Evolutionary conservation across 2,888 invertebrate genomes (phyloP).

Genomic region (Nemoura dubitans): DNA sequence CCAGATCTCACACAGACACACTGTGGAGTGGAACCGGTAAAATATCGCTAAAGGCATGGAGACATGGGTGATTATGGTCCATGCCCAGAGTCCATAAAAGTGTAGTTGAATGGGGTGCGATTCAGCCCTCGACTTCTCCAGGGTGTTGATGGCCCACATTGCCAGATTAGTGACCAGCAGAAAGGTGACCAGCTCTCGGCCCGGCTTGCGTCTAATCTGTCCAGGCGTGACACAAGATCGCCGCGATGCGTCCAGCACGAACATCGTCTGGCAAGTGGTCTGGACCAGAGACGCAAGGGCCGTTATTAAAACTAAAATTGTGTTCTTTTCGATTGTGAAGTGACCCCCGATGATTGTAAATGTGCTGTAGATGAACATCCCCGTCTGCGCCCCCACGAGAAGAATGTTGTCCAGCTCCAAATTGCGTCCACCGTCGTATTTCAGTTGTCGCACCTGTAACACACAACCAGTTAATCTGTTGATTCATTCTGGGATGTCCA

Average conservation of each 20-base stretch:
- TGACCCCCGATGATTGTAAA: slow-evolving; percentile 94
- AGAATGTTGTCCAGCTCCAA: slow-evolving; percentile 90
- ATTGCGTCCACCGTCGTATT: slow-evolving; percentile 84
- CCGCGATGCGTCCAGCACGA: slow-evolving; percentile 89
- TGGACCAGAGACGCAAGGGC: slow-evolving; percentile 87
- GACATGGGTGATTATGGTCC: slow-evolving; percentile 95
- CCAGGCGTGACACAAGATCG: slow-evolving; percentile 82
- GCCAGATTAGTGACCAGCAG: slow-evolving; percentile 89
- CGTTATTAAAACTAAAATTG: slow-evolving; percentile 82
- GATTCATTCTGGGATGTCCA: not conserved
- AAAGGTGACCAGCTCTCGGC: slow-evolving; percentile 92
- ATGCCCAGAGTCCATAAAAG: slow-evolving; percentile 93
- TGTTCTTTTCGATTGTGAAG: slow-evolving; percentile 83
- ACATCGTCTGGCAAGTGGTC: slow-evolving; percentile 89
- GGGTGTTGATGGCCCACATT: slow-evolving; percentile 93
- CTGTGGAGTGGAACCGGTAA: slow-evolving; percentile 94
- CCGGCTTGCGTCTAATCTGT: slow-evolving; percentile 87
- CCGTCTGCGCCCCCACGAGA: slow-evolving; percentile 91
- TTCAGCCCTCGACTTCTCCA: slow-evolving; percentile 90
- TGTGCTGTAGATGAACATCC: slow-evolving; percentile 92
- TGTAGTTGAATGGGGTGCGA: slow-evolving; percentile 91
- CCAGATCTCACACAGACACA: slow-evolving; percentile 96
- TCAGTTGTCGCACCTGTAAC: slow-evolving; percentile 74
- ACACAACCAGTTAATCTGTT: slow-evolving; percentile 37
- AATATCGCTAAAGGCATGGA: slow-evolving; percentile 93